Evolutionary conservation across 2,113 vertebrate genomes (phyloP).

Genomic region (Sturnus vulgaris): DNA sequence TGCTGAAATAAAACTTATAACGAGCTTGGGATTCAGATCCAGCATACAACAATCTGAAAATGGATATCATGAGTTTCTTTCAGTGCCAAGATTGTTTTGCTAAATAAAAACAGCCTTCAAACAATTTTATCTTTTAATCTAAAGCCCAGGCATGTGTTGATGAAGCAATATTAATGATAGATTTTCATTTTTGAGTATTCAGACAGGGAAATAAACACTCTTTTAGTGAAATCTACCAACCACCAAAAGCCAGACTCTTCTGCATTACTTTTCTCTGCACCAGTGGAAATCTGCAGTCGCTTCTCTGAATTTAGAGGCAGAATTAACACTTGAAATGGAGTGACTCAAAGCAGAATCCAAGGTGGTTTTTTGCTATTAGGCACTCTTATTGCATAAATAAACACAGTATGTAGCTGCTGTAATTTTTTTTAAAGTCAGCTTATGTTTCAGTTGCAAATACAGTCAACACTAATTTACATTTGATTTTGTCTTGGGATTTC

Average conservation of each 20-base stretch:
- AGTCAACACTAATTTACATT: not conserved
- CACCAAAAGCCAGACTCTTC: not conserved
- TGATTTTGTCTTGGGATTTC: not conserved
- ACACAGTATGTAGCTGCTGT: not conserved
- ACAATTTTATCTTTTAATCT: not conserved
- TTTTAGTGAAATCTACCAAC: not conserved
- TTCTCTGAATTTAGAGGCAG: not conserved
- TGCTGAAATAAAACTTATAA: not conserved
- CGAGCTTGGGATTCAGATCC: not conserved
- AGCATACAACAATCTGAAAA: not conserved
- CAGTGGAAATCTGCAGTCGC: not conserved
- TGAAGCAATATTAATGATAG: not conserved
- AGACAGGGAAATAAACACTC: not conserved
- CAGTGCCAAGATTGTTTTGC: not conserved
- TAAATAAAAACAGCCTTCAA: not conserved
- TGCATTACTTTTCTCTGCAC: not conserved
- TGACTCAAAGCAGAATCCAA: not conserved
- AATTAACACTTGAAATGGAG: not conserved
- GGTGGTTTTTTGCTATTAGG: not conserved
- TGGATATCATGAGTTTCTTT: not conserved
- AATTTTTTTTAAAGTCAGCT: not conserved
- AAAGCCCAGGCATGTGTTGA: not conserved
- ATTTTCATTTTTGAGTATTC: not conserved
- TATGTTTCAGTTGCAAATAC: not conserved
- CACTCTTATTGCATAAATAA: not conserved